Percentiles rank a stretch among this genome's conserved stretches.
Evolutionary conservation across 1,140 invertebrate genomes (phyloP).

Genomic region (Acyrthosiphon pisum): DNA sequence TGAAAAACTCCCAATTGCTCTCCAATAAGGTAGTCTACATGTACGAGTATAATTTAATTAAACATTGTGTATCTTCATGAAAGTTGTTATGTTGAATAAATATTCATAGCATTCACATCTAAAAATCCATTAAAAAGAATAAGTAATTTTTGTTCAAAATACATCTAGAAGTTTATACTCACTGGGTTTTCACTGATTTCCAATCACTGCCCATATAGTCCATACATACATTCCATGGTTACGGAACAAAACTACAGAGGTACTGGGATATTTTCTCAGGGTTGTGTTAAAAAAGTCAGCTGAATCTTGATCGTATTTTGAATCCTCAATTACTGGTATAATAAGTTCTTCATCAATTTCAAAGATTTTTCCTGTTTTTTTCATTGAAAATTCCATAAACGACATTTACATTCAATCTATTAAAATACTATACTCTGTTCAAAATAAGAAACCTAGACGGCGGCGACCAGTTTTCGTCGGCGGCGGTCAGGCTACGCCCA

Average conservation of each 20-base stretch:
- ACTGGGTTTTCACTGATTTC: slow-evolving; percentile 78
- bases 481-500: too few relatives aligned
- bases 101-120: slow-evolving; percentile 97
- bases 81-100: slow-evolving; percentile 87
- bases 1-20: neutral
- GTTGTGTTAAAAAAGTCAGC: slow-evolving; percentile 81
- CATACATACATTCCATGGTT: slow-evolving; percentile 96
- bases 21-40: too few relatives aligned
- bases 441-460: too few relatives aligned
- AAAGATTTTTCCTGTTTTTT: slow-evolving; percentile 73
- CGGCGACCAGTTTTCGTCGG: too few relatives aligned
- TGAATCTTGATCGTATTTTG: slow-evolving; percentile 89
- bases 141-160: neutral
- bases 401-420: too few relatives aligned
- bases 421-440: too few relatives aligned
- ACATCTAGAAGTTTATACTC: slow-evolving; percentile 62
- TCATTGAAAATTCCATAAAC: slow-evolving; percentile 81
- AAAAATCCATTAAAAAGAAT: slow-evolving; percentile 61
- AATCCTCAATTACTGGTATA: slow-evolving; percentile 98
- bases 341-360: slow-evolving; percentile 90
- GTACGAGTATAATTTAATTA: neutral
- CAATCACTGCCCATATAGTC: slow-evolving; percentile 68
- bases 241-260: slow-evolving; percentile 89
- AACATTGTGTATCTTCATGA: slow-evolving; percentile 74
- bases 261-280: slow-evolving; percentile 84